Base-by-base conservation (phyloP, 2,113 vertebrate genomes). In the Gymnobelideus leadbeateri region DNA sequence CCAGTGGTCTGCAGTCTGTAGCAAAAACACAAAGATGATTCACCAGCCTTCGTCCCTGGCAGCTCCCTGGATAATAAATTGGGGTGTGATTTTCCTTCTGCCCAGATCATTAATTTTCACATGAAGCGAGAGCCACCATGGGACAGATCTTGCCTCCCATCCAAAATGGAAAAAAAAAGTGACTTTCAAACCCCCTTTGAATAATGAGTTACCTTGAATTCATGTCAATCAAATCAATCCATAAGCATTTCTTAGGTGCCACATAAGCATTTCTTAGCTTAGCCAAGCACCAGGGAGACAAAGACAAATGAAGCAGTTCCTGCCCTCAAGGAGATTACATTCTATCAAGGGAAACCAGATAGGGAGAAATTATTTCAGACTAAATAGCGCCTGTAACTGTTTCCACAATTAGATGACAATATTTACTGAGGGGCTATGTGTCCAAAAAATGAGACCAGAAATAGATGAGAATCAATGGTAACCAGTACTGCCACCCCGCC, bases 1-100 rank as follows among this genome's bases (percentile, higher is more conserved):
- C 92, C 95, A 94, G 95, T 25, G 92, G 96, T 14, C 96, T 95
- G 96, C 89, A 94, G 93, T 95, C 91, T 96, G 50, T 94, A 97
- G 96, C 92, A 96, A 92, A 94, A 96, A 0, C 92, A 93, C 90
- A 97, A 25, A 95, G 92, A 97, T 94, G 97, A 97, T 97, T 97
- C 97, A 97, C 96, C 96, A 95, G 93, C 96, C 96, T 97, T 95
- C 50, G 0, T 91, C 93, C 96, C 96, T 92, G 96, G 94, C 96
- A 97, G 96, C 46, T 96, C 92, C 95, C 97, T 92, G 91, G 96
- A 95, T 97, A 98, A 98, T 95, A 98, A 97, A 98, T 94, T 92
- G 93, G 96, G 97, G 51, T 95, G 51, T 96, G 96, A 95, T 96
- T 97, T 95, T 95, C 97, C 93, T 95, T 96, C 93, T 96, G 96